Evolutionary conservation across 2,888 invertebrate species (phyloP).

Genomic region (Limnephilus rhombicus): DNA sequence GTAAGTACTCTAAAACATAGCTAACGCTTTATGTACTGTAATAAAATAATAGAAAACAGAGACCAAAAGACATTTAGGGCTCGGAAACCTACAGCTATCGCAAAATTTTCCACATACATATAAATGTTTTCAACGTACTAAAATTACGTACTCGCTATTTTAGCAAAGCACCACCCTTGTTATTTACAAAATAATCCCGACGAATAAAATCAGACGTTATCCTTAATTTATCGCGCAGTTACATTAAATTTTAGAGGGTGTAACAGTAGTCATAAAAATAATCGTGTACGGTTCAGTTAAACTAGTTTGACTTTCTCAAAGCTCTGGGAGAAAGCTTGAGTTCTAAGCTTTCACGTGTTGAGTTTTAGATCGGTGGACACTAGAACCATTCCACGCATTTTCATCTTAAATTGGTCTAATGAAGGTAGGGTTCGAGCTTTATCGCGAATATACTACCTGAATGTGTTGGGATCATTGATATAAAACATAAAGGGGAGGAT

Average conservation of each 20-base stretch:
- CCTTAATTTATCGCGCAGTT: background rate
- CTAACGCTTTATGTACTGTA: background rate
- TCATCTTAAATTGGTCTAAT: slow-evolving; percentile 16
- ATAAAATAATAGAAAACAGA: background rate
- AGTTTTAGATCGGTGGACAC: background rate
- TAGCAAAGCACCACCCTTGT: background rate
- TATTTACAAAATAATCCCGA: background rate
- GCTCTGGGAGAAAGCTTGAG: background rate
- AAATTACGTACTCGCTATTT: background rate
- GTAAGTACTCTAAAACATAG: too few relatives aligned
- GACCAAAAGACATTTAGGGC: background rate
- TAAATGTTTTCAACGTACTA: background rate
- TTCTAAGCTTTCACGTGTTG: slow-evolving; percentile 13
- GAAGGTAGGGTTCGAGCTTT: slow-evolving; percentile 10
- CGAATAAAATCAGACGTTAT: background rate
- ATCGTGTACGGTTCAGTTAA: slow-evolving; percentile 34
- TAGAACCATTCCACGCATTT: slow-evolving; percentile 7
- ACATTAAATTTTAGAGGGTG: slow-evolving; percentile 14
- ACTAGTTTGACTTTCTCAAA: slow-evolving; percentile 36
- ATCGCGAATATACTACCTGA: background rate
- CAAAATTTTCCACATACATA: background rate
- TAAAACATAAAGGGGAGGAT: background rate
- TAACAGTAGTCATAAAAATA: slow-evolving; percentile 21
- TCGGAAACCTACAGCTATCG: background rate
- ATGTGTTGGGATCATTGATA: background rate